Evolutionary conservation across 2,113 vertebrate genomes (phyloP).

Genomic region (Nansenia antarctica): DNA sequence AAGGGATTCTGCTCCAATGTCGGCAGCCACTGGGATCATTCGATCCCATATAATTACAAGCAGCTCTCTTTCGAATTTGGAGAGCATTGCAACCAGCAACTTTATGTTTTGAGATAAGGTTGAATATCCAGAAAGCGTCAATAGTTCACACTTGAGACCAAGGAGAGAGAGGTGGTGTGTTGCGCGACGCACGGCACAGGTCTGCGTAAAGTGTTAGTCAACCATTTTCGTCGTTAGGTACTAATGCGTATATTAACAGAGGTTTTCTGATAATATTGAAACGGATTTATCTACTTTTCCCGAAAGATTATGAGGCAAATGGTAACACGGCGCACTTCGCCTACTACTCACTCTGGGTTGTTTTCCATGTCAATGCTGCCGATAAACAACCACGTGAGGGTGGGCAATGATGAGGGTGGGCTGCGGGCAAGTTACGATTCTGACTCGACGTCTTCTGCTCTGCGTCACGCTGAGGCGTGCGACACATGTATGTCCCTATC

Average conservation of each 20-base stretch:
- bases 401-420: no score
- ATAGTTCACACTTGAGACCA: not conserved
- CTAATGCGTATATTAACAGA: no score
- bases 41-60: slow-evolving; percentile 63
- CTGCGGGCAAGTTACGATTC: no score
- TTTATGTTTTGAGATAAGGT: not conserved
- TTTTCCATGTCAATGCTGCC: slow-evolving; percentile 7
- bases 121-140: slow-evolving; percentile 7
- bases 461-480: no score
- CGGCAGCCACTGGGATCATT: slow-evolving; percentile 60
- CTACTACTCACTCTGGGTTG: not conserved
- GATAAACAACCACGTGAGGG: slow-evolving; percentile 16
- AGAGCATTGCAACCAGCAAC: slow-evolving; percentile 63
- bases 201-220: slow-evolving; percentile 35
- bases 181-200: not conserved
- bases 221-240: slow-evolving; percentile 50
- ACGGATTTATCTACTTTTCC: not conserved
- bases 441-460: not conserved
- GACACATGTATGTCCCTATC: no score
- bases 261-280: not conserved
- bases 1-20: slow-evolving; percentile 74
- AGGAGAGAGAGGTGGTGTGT: not conserved
- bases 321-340: not conserved
- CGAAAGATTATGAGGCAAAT: not conserved
- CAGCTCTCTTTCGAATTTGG: slow-evolving; percentile 63